Percentiles rank a stretch among this genome's conserved stretches.
phyloP scores from a whole-genome alignment of 2,888 invertebrate genomes.

The Quadroppia sp. region DNA sequence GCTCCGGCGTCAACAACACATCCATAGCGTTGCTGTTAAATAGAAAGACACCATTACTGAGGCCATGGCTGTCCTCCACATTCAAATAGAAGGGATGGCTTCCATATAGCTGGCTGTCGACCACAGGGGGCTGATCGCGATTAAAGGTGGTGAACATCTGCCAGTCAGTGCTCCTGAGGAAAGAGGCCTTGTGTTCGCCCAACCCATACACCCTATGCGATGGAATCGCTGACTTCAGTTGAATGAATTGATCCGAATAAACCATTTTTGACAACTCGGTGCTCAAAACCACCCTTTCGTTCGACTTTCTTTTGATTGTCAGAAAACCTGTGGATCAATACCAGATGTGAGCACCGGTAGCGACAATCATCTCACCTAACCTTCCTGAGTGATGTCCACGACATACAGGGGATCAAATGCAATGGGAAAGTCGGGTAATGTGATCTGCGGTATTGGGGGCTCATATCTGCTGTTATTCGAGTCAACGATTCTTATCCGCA shows the following conservation, averaged over 20 bases:
- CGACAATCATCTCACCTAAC: background rate
- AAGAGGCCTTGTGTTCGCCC: constrained; percentile 64
- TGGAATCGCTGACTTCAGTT: constrained; percentile 63
- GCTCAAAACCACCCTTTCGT: constrained; percentile 79
- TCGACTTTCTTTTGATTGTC: constrained; percentile 58
- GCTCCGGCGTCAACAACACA: constrained; percentile 58
- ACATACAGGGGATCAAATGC: constrained; percentile 10
- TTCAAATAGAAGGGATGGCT: constrained; percentile 77
- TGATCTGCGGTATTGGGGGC: constrained; percentile 41
- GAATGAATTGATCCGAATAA: constrained; percentile 67
- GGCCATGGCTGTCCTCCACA: constrained; percentile 66
- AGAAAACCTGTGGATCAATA: background rate
- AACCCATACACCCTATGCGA: constrained; percentile 67
- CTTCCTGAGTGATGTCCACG: background rate
- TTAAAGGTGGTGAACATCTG: constrained; percentile 34
- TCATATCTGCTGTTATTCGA: constrained; percentile 41
- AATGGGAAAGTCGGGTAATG: background rate
- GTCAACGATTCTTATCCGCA: constrained; percentile 40
- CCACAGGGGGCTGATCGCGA: background rate
- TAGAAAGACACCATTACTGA: constrained; percentile 66
- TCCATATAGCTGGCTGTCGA: constrained; percentile 63
- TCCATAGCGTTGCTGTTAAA: constrained; percentile 81
- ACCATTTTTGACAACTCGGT: constrained; percentile 63
- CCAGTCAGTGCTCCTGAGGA: constrained; percentile 50
- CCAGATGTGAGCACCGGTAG: too few relatives aligned